Percentiles rank a stretch among this genome's conserved stretches.
Evolutionary conservation across 2,888 invertebrate genomes (phyloP).

Genomic region (Sialis fuliginosa): DNA sequence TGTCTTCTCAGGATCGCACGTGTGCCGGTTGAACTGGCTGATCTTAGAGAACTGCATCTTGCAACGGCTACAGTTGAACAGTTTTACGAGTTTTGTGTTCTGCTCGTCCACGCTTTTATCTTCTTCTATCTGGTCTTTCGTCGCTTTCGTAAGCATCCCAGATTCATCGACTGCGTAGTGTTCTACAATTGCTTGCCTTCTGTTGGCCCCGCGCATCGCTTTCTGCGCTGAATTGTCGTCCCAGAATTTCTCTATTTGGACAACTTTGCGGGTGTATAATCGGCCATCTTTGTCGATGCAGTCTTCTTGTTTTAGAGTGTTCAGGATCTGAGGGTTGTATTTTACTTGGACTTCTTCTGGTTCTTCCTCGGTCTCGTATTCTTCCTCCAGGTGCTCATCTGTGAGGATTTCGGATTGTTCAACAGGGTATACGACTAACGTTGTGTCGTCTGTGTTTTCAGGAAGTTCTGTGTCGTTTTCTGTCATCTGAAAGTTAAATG

Average conservation of each 20-base stretch:
- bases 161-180: constrained; percentile 14
- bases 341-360: constrained; percentile 12
- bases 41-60: constrained; percentile 26
- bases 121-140: constrained; percentile 12
- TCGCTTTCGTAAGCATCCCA: constrained; percentile 14
- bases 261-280: constrained; percentile 31
- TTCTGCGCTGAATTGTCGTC: constrained; percentile 20
- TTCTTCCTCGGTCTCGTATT: constrained; percentile 6
- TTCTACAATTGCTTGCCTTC: constrained; percentile 10
- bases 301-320: constrained; percentile 28
- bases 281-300: constrained; percentile 30
- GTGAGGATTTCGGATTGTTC: constrained; percentile 9
- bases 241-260: constrained; percentile 40
- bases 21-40: constrained; percentile 26
- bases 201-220: constrained; percentile 10
- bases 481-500: constrained; percentile 6
- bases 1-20: constrained; percentile 17
- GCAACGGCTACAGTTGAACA: constrained; percentile 30
- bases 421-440: not conserved
- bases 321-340: constrained; percentile 22
- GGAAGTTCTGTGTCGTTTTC: constrained; percentile 3
- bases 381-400: constrained; percentile 6
- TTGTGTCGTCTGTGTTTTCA: constrained; percentile 3
- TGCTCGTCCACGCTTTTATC: not conserved
- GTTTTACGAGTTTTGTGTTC: constrained; percentile 15